Evolutionary conservation across 1,140 invertebrate genomes (phyloP).

Genomic region (Maconellicoccus hirsutus): DNA sequence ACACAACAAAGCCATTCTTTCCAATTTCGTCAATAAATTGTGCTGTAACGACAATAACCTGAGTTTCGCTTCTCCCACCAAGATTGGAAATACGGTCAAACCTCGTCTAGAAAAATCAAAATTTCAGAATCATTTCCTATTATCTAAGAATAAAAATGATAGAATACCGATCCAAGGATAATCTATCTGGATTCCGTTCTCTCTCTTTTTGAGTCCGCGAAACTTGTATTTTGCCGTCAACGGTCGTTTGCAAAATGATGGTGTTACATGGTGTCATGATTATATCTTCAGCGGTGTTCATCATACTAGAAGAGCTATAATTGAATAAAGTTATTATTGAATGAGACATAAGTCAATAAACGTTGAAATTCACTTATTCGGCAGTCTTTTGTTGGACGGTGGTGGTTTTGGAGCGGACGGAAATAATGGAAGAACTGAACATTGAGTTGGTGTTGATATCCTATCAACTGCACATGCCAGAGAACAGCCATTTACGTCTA

Average conservation of each 20-base stretch:
- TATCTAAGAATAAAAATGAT: neutral
- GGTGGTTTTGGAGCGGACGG: neutral
- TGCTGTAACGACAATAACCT: conserved; percentile 78
- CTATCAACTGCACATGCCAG: neutral
- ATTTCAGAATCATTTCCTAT: neutral
- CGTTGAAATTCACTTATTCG: neutral
- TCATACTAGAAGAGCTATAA: neutral
- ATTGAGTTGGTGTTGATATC: neutral
- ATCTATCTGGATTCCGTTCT: conserved; percentile 61
- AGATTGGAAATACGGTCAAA: conserved; percentile 59
- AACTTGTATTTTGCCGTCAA: conserved; percentile 47
- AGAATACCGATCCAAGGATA: conserved; percentile 52
- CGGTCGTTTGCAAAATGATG: conserved; percentile 27
- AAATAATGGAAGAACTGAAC: conserved; percentile 10
- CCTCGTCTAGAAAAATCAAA: conserved; percentile 42
- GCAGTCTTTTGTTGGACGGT: neutral
- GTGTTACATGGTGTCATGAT: conserved; percentile 17
- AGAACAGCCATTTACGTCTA: neutral
- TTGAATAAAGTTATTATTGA: too few relatives aligned
- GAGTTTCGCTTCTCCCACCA: conserved; percentile 64
- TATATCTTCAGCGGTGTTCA: neutral
- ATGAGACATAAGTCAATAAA: too few relatives aligned
- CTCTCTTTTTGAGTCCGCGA: conserved; percentile 51
- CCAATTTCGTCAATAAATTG: conserved; percentile 70
- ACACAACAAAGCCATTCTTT: conserved; percentile 40